Evolutionary conservation across 2,797 vertebrate species (phyloP), one percentile per base, ranked within the genome.

Genomic region (Aphelocoma californica): DNA sequence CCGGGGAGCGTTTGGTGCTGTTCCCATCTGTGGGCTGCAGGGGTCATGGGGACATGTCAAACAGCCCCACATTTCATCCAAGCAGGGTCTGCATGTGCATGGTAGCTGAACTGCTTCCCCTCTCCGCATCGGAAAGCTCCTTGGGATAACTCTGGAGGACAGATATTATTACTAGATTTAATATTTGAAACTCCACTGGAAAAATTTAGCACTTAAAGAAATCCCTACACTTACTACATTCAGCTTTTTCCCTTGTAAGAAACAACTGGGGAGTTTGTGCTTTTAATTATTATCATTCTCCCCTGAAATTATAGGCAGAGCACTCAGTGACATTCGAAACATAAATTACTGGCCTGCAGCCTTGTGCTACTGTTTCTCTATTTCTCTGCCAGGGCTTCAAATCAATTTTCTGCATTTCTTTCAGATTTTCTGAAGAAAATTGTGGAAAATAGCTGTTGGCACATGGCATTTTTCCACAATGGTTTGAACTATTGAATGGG

Each of bases 371-470:
- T 95, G 97, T 97, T 98, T 97, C 97, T 97, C 90, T 53, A 94
- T 96, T 93, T 93, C 84, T 90, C 92, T 97, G 97, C 98, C 97
- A 98, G 97, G 92, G 81, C 97, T 97, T 94, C 91, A 97, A 98
- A 98, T 98, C 97, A 97, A 98, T 98, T 98, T 98, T 97, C 97
- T 98, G 96, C 97, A 95, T 97, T 98, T 98, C 95, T 97, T 97
- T 98, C 91, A 95, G 97, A 97, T 97, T 98, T 98, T 97, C 92
- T 97, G 96, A 97, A 93, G 95, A 97, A 97, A 97, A 98, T 97
- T 96, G 97, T 98, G 98, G 98, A 98, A 98, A 98, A 98, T 98
- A 96, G 97, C 97, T 98, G 97, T 98, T 98, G 98, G 98, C 97
- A 97, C 93, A 96, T 97, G 97, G 97, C 97, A 97, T 97, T 98